Base-by-base conservation (phyloP, 2,113 vertebrate species). In the Ctenodactylus gundi region DNA sequence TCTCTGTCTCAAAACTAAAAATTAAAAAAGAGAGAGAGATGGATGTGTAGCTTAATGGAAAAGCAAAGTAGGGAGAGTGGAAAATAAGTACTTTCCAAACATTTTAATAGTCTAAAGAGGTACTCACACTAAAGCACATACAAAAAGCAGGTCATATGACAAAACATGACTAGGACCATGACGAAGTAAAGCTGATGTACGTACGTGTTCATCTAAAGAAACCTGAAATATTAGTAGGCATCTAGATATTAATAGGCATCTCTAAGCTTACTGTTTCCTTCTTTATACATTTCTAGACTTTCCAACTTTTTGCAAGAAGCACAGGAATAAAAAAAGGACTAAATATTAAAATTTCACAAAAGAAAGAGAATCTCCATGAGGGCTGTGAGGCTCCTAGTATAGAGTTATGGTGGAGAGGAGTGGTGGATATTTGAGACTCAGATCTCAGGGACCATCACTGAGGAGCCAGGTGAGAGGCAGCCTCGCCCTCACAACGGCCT, bases 221-320 rank as follows among this genome's bases (percentile, higher is more conserved):
- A 62, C 60, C 68, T 46, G n/a, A 15, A 77, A 86, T 57, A n/a
- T n/a, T n/a, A n/a, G n/a, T n/a, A n/a, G 65, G 91, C 88, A 85
- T 41, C 34, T 36, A 67, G 34, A 53, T 90, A 12, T 83, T 53
- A 72, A 41, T 23, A 20, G 44, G 60, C 49, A 34, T 86, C 65
- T 88, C 36, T 82, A 73, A 90, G 14, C 41, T 62, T 84, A 25
- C 20, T 70, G 15, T 78, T 77, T 94, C 85, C 81, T 91, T 89
- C 55, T 84, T 58, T 92, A n/a, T 41, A 36, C 0, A 44, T 46
- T 41, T 27, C 17, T 67, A 5, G 20, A 76, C 76, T 91, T 96
- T 93, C 73, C 36, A 95, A n/a, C 34, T 46, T 92, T 85, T 67
- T 60, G 6, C 6, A 82, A 10, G 44, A 85, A 57, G 14, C 53